Evolutionary conservation across 1,140 invertebrate genomes (phyloP).

Genomic region (Drosophila rhopaloa): DNA sequence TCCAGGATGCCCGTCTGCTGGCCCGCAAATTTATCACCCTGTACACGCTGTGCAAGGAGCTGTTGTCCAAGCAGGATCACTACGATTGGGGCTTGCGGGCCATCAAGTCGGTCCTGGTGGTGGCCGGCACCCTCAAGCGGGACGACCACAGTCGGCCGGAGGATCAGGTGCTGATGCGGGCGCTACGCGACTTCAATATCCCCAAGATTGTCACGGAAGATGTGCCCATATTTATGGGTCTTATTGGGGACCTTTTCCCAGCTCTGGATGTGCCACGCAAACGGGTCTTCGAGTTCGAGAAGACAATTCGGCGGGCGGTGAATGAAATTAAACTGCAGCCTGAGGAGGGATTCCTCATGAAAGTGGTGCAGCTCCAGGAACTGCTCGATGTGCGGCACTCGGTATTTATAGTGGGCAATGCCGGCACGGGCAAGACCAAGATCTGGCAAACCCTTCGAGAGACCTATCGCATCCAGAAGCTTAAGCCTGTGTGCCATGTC

Average conservation of each 20-base stretch:
- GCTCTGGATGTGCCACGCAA: slow-evolving; percentile 92
- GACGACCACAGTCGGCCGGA: slow-evolving; percentile 88
- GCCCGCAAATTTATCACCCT: slow-evolving; percentile 94
- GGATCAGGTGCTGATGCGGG: slow-evolving; percentile 90
- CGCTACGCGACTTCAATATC: slow-evolving; percentile 93
- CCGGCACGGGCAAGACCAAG: slow-evolving; percentile 94
- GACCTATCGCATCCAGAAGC: slow-evolving; percentile 91
- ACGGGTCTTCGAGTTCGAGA: slow-evolving; percentile 91
- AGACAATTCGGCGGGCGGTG: slow-evolving; percentile 89
- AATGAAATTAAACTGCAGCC: slow-evolving; percentile 93
- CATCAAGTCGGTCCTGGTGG: slow-evolving; percentile 94
- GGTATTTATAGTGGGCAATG: slow-evolving; percentile 93
- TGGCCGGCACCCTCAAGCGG: slow-evolving; percentile 89
- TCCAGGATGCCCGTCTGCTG: slow-evolving; percentile 91
- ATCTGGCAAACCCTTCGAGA: slow-evolving; percentile 94
- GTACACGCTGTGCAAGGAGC: slow-evolving; percentile 91
- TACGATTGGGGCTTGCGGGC: slow-evolving; percentile 95
- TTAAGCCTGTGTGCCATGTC: slow-evolving; percentile 94
- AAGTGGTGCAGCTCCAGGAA: slow-evolving; percentile 94
- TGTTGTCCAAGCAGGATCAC: slow-evolving; percentile 94
- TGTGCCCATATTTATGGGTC: slow-evolving; percentile 92
- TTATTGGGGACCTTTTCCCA: slow-evolving; percentile 93
- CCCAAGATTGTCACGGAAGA: slow-evolving; percentile 95
- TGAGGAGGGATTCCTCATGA: slow-evolving; percentile 93
- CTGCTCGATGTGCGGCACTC: slow-evolving; percentile 94